Percentiles rank a stretch among this genome's conserved stretches.
phyloP scores from a whole-genome alignment of 1,140 invertebrate genomes.

The Contarinia nasturtii region DNA sequence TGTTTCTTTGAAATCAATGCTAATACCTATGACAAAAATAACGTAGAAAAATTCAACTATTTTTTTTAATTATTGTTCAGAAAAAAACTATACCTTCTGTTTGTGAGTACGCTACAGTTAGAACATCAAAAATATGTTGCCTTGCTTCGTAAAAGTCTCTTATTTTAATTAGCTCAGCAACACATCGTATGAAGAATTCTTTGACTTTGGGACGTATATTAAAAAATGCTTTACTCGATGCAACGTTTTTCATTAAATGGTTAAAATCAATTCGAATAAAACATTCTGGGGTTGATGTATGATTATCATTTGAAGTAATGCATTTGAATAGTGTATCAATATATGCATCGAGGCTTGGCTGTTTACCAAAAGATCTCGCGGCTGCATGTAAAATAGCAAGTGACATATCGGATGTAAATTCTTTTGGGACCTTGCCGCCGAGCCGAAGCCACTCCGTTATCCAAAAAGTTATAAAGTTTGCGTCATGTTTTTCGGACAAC shows the following conservation, averaged over 20 bases:
- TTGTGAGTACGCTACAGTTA: neutral
- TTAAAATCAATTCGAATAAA: neutral
- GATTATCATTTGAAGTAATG: neutral
- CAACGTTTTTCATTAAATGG: neutral
- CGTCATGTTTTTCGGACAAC: neutral
- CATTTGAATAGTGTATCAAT: neutral
- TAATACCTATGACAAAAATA: too few species aligned
- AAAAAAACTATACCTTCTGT: neutral
- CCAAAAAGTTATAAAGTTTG: neutral
- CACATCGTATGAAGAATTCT: neutral
- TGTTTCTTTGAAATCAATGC: too few species aligned
- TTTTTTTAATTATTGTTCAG: too few species aligned
- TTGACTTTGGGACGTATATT: neutral
- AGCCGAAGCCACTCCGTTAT: neutral
- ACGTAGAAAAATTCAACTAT: too few species aligned
- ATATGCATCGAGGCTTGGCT: neutral
- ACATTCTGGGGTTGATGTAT: neutral
- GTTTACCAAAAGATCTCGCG: neutral
- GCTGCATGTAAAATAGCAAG: neutral
- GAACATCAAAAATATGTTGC: neutral
- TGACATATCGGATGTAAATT: neutral
- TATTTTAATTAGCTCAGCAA: neutral
- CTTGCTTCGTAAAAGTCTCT: neutral
- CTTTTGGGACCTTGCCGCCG: neutral
- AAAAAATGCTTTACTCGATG: neutral